Percentiles rank a stretch among this genome's conserved stretches.
These are phyloP conservation scores for Botrylloides violaceus DNA, from an alignment of 23 tunicate genomes.

Conservation along the genomic window DNA sequence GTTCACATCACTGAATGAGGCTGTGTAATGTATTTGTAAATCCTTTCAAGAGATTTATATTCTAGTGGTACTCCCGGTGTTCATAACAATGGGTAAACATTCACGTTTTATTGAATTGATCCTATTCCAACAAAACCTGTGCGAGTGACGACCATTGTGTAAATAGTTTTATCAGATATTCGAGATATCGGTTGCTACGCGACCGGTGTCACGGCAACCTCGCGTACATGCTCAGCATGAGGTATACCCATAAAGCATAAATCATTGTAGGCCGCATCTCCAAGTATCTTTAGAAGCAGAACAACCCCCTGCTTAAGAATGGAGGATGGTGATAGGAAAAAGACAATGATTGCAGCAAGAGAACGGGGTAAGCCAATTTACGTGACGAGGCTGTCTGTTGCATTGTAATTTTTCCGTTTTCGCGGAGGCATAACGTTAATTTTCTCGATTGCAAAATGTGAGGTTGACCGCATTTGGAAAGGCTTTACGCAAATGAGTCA, in stretches of 20 bases:
- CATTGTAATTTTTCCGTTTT: too few species aligned
- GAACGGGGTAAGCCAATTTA: conserved; percentile 74
- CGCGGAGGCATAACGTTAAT: too few species aligned
- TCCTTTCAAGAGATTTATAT: not conserved
- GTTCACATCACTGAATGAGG: too few species aligned
- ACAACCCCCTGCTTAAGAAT: conserved; percentile 3
- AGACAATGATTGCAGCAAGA: conserved; percentile 83
- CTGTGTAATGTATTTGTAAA: too few species aligned
- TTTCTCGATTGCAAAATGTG: too few species aligned
- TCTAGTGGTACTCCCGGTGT: not conserved
- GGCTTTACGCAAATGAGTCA: too few species aligned
- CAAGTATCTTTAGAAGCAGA: too few species aligned
- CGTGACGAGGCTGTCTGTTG: too few species aligned
- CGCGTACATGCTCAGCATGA: not conserved
- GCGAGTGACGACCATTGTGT: not conserved
- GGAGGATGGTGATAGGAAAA: conserved; percentile 50
- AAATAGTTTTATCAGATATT: not conserved
- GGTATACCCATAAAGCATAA: not conserved
- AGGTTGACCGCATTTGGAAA: too few species aligned
- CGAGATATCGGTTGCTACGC: conserved; percentile 22
- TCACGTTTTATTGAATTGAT: not conserved
- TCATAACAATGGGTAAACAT: not conserved
- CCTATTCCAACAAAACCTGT: not conserved
- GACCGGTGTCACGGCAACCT: conserved; percentile 23
- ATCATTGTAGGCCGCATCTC: not conserved